Evolutionary conservation across 2,888 invertebrate genomes (phyloP), one percentile per base, ranked within the genome.

Genomic region (Chymomyza procnemis): DNA sequence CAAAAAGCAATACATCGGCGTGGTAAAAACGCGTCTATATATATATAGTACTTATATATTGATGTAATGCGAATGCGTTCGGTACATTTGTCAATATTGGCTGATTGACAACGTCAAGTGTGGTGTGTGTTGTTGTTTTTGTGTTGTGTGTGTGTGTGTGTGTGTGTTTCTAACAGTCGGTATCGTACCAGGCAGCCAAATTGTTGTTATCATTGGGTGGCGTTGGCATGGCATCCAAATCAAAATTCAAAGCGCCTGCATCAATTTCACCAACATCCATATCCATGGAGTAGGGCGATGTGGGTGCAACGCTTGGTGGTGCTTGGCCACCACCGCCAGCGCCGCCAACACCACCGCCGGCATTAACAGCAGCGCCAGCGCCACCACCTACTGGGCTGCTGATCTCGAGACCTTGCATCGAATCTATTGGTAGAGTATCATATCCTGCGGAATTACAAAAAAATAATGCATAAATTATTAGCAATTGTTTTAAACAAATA

Each of bases 341-440:
- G 58, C 75, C 73, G 57, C 66, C 78, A 57, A 76, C 79, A 66
- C 79, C 89, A 72, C 88, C 88, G 64, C 80, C 82, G 55, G 83
- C 77, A 48, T 81, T 74, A 22, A 80, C 84, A 71, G 78, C 78
- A 50, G 71, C 75, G 64, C 72, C 72, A 67, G 74, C 86, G 46
- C 85, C 80, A 63, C 87, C 88, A 69, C 89, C 90, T 70, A 90
- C 90, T 75, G 89, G 90, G 80, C 90, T 90, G 89, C 96, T 96
- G 90, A 97, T 96, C 91, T 97, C 97, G 89, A 98, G 92, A 78
- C 97, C 97, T 93, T 97, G 97, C 97, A 97, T 97, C 87, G 96
- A 96, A 93, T 97, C 97, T 95, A 97, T 96, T 94, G 97, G 97
- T 94, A 97, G 95, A 94, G 97, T 96, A 94, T 97, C 97, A 95